These are phyloP conservation scores for Chrysolina americana DNA, from an alignment of 2,888 invertebrate species.

Conservation along the genomic window DNA sequence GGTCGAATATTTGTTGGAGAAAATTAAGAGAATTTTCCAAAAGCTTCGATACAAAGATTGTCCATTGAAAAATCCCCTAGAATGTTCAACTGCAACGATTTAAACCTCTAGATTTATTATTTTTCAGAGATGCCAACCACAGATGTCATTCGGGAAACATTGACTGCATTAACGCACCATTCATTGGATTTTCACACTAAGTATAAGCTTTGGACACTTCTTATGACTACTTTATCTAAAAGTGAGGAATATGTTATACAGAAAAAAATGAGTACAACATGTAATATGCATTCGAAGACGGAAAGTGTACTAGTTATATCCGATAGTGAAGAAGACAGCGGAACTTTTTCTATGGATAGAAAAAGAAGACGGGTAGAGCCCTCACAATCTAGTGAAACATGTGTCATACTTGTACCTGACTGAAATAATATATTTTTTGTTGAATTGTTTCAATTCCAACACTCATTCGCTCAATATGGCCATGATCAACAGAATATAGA, in stretches of 20 bases:
- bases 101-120: neutral
- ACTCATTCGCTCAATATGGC: no score
- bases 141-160: neutral
- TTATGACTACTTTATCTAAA: neutral
- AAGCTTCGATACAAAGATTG: neutral
- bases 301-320: slow-evolving; percentile 2
- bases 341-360: neutral
- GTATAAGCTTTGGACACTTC: slow-evolving; percentile 5
- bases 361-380: neutral
- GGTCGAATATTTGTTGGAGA: no score
- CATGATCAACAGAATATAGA: no score
- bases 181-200: neutral
- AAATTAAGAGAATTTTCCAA: no score
- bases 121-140: slow-evolving; percentile 1
- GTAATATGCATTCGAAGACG: neutral
- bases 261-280: neutral
- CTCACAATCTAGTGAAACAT: neutral
- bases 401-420: neutral
- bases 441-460: neutral
- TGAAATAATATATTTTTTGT: neutral
- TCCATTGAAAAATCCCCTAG: neutral
- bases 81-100: neutral
- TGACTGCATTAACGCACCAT: neutral
- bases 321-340: neutral
- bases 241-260: neutral